Base-by-base conservation (phyloP, 2,888 invertebrate species). In the Cephus sareptanus region DNA sequence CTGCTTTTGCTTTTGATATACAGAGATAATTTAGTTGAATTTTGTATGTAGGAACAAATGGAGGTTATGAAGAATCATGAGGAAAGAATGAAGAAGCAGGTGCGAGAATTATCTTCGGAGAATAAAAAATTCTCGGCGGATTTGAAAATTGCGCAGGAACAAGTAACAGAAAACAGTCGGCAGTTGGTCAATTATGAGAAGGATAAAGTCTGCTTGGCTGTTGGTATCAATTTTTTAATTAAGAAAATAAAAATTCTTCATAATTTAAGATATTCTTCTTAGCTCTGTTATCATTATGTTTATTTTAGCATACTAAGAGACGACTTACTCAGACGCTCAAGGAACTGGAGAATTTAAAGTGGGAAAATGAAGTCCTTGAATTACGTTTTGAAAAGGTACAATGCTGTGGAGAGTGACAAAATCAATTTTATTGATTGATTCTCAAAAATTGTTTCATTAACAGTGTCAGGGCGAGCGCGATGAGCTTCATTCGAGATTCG, bases 171-270 rank as follows among this genome's bases (percentile, higher is more conserved):
- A 80, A 92, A 96, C 81, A 95, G 94, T 82, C 94, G 96, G 79
- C 96, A 96, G 88, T 93, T 97, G 88, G 94, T 94, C n/a, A 96
- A 97, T 90, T 97, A 97, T 85, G 96, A 96, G 80, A 96, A 97
- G 83, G 97, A 98, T 90, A 97, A 97, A 88, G 94, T 95, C 82
- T 95, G 95, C 73, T 92, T 97, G 82, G 93, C 93, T 81, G 95
- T 94, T 83, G 92, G 93, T 92, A 81, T 76, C 74, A 56, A 71
- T 71, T 31, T 71, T 31, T 3, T 33, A 34, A 23, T 71, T 12
- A 31, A 70, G 13, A 71, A 31, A 71, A 71, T 0, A 13, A 9
- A 31, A 34, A 3, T 40, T 34, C 0, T 69, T 33, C 9, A 56
- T 11, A 74, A 69, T 69, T 68, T 76, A 30, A n/a, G 12, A 33